Percentiles rank a stretch among this genome's conserved stretches.
Conservation (phyloP, 2,113 vertebrate genomes). For the Synodontis membranacea region DNA sequence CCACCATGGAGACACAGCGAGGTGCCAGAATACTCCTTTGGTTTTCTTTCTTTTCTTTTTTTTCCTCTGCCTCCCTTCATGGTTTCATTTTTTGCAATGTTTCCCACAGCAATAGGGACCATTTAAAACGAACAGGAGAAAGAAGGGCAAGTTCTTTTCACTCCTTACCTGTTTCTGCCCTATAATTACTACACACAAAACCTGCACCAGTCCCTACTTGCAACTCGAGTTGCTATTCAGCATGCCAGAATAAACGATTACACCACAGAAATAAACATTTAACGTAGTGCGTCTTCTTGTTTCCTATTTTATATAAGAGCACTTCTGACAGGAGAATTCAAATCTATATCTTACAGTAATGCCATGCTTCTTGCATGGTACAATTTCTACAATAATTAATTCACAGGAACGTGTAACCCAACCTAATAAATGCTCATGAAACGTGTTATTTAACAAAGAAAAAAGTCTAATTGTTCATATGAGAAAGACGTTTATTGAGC, state of each 20-base stretch:
- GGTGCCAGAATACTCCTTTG: slow-evolving; percentile 59
- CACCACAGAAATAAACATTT: background rate
- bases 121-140: slow-evolving; percentile 21
- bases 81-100: slow-evolving; percentile 31
- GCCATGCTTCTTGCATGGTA: background rate
- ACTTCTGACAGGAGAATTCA: background rate
- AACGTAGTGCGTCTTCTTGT: too few relatives aligned
- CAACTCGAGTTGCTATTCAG: background rate
- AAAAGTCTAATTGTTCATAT: too few relatives aligned
- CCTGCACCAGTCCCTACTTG: background rate
- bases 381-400: background rate
- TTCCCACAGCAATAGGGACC: slow-evolving; percentile 54
- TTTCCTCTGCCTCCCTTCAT: slow-evolving; percentile 24
- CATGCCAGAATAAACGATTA: background rate
- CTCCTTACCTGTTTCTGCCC: background rate
- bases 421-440: too few relatives aligned
- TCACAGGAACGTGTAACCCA: too few relatives aligned
- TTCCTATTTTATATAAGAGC: too few relatives aligned
- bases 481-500: too few relatives aligned
- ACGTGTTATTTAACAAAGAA: too few relatives aligned
- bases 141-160: background rate
- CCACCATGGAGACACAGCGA: slow-evolving; percentile 65
- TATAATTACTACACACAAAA: background rate
- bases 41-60: background rate
- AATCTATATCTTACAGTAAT: background rate